Conservation (phyloP, 2,797 vertebrate genomes). For the Enteromius argenteus region DNA sequence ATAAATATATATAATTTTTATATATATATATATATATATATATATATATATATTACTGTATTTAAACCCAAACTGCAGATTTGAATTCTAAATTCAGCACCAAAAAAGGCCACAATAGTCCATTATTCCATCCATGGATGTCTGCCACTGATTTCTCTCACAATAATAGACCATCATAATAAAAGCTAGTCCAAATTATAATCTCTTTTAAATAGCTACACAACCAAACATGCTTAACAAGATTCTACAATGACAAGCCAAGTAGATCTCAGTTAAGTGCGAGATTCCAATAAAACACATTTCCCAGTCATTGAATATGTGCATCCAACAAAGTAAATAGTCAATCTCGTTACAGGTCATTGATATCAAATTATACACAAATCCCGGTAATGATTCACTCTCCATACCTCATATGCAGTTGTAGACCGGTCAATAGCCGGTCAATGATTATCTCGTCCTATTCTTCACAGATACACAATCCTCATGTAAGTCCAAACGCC, state of each 20-base stretch:
- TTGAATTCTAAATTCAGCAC: background rate
- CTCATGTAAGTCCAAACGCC: constrained; percentile 3
- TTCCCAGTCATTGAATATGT: background rate
- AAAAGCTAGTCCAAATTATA: background rate
- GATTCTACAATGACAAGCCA: background rate
- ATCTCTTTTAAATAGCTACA: background rate
- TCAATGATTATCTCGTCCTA: constrained; percentile 8
- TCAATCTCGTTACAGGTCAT: constrained; percentile 10
- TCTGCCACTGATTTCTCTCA: background rate
- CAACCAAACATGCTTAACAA: constrained; percentile 5
- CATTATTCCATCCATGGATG: constrained; percentile 6
- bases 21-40: no score
- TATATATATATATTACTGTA: no score
- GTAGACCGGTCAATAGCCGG: background rate
- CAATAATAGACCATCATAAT: background rate
- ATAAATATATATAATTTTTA: background rate
- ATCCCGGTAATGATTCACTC: background rate
- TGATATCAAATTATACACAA: constrained; percentile 22
- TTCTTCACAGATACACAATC: constrained; percentile 5
- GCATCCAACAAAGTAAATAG: constrained; percentile 16
- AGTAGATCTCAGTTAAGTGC: background rate
- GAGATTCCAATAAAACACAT: constrained; percentile 5
- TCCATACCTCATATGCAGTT: background rate
- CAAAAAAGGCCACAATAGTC: background rate
- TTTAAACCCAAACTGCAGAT: background rate